Evolutionary conservation across 1,140 invertebrate genomes (phyloP), one percentile per base, ranked within the genome.

Genomic region (Sarcophaga peregrina): DNA sequence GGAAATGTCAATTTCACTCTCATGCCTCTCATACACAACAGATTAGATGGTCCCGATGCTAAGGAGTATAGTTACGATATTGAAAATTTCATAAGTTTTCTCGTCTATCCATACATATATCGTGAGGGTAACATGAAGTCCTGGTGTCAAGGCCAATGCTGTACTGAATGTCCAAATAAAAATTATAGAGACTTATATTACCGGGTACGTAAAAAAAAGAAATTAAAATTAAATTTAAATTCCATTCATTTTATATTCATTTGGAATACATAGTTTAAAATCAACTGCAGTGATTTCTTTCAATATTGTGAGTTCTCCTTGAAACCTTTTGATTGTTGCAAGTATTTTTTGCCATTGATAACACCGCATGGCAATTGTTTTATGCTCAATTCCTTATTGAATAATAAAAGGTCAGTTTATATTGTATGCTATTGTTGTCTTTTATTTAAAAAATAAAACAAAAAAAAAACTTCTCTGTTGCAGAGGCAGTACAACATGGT

Each of bases 321-420:
- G 5, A 48, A 85, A 7, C 54, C 82, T 5, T 93, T 93, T 80
- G 90, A 92, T 82, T 93, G 93, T 84, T 93, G 93, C 81, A 83
- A 89, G 17, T 91, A 92, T 83, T 93, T 93, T 83, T 72, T 87
- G 13, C 88, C 89, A 4, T 82, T 93, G 15, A 82, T 90, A 7
- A 93, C 92, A 1, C 92, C 93, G 74, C 85, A 90, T 8, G 93
- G 93, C 0, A 84, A 84, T 4, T 93, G 93, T 82, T 93, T 89
- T 82, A 87, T 90, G 50, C 85, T 93, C 5, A 93, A 93, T 74
- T 92, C 92, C 0, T 85, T 91, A 46, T 92, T 92, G 85, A 90
- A 89, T 37, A 89, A 89, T 74, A 72, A 83, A 48, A 73, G 58
- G 84, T 84, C 80, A 84, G 81, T 83, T 20, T 20, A 11, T 37